phyloP scores from a whole-genome alignment of 2,113 vertebrate species.

The Ceyx cyanopectus region DNA sequence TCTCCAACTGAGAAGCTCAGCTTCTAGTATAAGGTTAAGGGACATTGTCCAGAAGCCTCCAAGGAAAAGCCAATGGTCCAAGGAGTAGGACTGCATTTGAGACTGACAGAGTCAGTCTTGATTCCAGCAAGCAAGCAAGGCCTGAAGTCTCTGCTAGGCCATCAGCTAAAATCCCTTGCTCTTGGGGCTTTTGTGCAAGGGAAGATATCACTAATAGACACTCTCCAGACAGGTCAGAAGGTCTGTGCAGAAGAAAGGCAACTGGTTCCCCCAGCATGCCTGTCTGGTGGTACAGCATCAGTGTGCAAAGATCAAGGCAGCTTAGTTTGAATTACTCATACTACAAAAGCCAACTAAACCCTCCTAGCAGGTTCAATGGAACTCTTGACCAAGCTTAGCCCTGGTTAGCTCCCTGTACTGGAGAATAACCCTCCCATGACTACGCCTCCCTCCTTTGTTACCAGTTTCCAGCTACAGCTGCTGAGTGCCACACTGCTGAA shows the following conservation, averaged over 20 bases:
- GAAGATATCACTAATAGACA: background rate
- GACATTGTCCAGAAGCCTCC: background rate
- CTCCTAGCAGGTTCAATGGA: background rate
- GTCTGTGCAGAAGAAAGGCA: background rate
- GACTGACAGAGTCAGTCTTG: background rate
- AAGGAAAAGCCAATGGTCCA: background rate
- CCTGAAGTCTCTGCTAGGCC: background rate
- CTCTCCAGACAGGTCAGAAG: background rate
- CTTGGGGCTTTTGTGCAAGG: background rate
- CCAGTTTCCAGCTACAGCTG: background rate
- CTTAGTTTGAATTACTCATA: background rate
- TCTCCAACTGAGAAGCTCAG: background rate
- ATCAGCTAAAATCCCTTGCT: background rate
- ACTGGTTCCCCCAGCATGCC: background rate
- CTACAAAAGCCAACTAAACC: background rate
- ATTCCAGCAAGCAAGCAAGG: background rate
- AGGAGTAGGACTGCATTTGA: accelerated
- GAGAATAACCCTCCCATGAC: background rate
- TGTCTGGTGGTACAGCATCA: background rate
- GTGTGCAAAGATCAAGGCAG: background rate
- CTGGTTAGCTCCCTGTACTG: accelerated
- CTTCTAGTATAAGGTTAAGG: background rate
- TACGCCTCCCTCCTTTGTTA: accelerated
- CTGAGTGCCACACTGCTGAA: background rate
- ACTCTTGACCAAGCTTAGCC: background rate